A percentile compares a stretch with the other conserved stretches of the same genome.
These are phyloP conservation scores for Scaptodrosophila lebanonensis DNA, from an alignment of 1,140 invertebrate species.

Conservation along the genomic window DNA sequence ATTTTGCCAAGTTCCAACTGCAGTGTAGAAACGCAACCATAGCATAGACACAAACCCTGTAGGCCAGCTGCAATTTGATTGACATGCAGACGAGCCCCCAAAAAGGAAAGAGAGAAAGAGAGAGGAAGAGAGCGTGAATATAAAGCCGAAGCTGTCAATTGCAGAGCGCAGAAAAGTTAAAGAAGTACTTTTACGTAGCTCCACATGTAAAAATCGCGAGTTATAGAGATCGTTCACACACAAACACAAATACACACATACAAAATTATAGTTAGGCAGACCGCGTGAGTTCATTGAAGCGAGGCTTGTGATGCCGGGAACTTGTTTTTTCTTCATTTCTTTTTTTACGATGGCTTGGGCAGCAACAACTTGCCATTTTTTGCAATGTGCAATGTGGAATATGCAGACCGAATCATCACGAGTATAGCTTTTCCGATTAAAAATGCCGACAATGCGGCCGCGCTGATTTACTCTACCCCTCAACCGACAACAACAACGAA, in stretches of 20 bases:
- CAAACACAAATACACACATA: conserved; percentile 5
- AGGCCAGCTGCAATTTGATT: conserved; percentile 24
- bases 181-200: no score
- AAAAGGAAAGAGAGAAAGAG: background rate
- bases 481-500: background rate
- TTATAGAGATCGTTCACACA: conserved; percentile 11
- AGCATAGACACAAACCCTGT: conserved; percentile 33
- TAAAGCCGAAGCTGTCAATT: no score
- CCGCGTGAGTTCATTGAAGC: conserved; percentile 37
- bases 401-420: background rate
- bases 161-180: no score
- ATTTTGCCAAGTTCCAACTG: no score
- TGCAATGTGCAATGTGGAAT: no score
- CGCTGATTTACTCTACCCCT: conserved; percentile 14
- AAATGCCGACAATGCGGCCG: conserved; percentile 24
- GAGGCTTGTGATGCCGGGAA: background rate
- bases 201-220: no score
- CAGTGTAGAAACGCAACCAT: conserved; percentile 6
- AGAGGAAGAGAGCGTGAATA: background rate
- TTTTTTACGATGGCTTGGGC: background rate
- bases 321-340: no score
- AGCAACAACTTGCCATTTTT: conserved; percentile 23
- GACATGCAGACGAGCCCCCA: conserved; percentile 54
- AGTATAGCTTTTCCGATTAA: background rate
- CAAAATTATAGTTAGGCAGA: background rate